Conservation (phyloP, 2,888 invertebrate genomes). For the Morpho deidamia region DNA sequence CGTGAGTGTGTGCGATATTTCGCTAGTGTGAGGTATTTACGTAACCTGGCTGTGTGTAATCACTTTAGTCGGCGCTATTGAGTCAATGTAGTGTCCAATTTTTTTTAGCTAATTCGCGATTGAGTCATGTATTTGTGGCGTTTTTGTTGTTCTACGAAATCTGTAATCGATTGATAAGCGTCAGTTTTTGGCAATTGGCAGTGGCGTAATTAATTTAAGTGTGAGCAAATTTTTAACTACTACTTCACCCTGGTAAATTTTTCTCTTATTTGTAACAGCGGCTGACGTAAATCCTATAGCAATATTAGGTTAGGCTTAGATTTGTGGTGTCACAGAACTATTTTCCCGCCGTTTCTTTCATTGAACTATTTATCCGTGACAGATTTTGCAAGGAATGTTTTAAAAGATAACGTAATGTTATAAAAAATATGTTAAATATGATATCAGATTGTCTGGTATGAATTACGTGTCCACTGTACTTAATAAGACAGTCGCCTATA, state of each 20-base stretch:
- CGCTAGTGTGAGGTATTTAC: slow-evolving; percentile 62
- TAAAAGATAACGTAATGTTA: not conserved
- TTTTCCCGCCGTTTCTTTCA: slow-evolving; percentile 12
- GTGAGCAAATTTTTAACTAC: slow-evolving; percentile 22
- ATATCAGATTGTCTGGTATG: not conserved
- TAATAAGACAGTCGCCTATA: not conserved
- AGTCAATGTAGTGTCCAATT: slow-evolving; percentile 66
- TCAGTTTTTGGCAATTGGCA: slow-evolving; percentile 36
- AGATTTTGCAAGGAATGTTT: slow-evolving; percentile 5
- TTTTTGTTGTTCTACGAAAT: slow-evolving; percentile 46
- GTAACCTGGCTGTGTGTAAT: slow-evolving; percentile 67
- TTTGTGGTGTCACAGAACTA: slow-evolving; percentile 7
- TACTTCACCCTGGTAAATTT: slow-evolving; percentile 11
- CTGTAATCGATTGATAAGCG: slow-evolving; percentile 48
- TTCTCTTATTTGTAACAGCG: slow-evolving; percentile 20
- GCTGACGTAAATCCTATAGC: slow-evolving; percentile 15
- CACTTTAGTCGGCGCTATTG: slow-evolving; percentile 57
- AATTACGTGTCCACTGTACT: not conserved
- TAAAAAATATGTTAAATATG: not conserved
- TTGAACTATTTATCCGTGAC: slow-evolving; percentile 5
- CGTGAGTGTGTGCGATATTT: slow-evolving; percentile 39
- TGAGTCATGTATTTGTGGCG: slow-evolving; percentile 68
- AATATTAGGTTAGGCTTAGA: slow-evolving; percentile 5
- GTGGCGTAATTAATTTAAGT: slow-evolving; percentile 38
- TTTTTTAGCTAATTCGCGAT: slow-evolving; percentile 66